phyloP scores from a whole-genome alignment of 2,888 invertebrate species.

The Agapostemon virescens region DNA sequence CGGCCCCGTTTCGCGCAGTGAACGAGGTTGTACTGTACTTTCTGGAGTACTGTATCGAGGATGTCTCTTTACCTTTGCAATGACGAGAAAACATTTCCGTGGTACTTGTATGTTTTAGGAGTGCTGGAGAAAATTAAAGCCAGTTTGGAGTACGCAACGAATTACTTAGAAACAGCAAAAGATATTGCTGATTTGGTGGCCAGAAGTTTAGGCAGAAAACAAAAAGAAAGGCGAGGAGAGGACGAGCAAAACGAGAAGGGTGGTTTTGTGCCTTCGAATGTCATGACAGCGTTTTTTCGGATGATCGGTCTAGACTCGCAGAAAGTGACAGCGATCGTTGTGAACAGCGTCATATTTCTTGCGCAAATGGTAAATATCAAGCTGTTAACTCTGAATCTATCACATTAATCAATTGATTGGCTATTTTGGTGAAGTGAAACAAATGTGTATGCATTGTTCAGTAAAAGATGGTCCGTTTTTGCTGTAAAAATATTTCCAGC shows the following conservation, averaged over 20 bases:
- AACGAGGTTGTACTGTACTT: too few species aligned
- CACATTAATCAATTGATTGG: too few species aligned
- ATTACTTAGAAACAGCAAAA: conserved; percentile 81
- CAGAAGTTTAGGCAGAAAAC: conserved; percentile 81
- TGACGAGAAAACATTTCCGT: not conserved
- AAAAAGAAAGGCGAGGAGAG: conserved; percentile 65
- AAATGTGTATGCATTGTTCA: too few species aligned
- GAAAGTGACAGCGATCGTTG: conserved; percentile 90
- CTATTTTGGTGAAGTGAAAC: too few species aligned
- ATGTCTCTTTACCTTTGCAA: not conserved
- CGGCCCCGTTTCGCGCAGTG: too few species aligned
- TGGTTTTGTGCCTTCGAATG: conserved; percentile 64
- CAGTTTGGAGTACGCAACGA: conserved; percentile 81
- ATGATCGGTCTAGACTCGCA: conserved; percentile 89
- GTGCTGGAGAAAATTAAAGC: conserved; percentile 81
- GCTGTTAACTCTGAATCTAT: too few species aligned
- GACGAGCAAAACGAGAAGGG: conserved; percentile 49
- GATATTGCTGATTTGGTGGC: conserved; percentile 85
- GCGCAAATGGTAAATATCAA: conserved; percentile 88
- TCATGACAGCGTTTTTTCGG: conserved; percentile 84
- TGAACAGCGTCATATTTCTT: conserved; percentile 91
- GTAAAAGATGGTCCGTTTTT: too few species aligned
- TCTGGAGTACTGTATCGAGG: too few species aligned
- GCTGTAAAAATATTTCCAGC: too few species aligned
- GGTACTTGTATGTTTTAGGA: conserved; percentile 58